Percentiles rank a stretch among this genome's conserved stretches.
phyloP scores from a whole-genome alignment of 2,888 invertebrate species.

The Heliconius ismenius region DNA sequence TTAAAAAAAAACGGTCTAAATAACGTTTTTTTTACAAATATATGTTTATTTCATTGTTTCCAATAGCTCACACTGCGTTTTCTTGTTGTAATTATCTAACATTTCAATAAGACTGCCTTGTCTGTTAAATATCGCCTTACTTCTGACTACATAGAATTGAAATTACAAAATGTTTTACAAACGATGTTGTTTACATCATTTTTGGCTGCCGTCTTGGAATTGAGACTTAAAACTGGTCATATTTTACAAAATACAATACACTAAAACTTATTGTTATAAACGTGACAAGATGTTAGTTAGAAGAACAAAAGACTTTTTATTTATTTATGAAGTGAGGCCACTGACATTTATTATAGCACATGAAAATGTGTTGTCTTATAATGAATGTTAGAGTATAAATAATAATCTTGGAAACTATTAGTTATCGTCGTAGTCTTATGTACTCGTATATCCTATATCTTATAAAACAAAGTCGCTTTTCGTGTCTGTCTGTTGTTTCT shows the following conservation, averaged over 20 bases:
- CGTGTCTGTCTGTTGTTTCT: too few relatives aligned
- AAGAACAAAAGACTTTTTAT: conserved; percentile 32
- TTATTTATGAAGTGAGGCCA: conserved; percentile 34
- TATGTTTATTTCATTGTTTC: background rate
- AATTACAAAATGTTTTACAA: conserved; percentile 4
- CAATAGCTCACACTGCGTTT: background rate
- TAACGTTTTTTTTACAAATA: background rate
- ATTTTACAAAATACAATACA: conserved; percentile 35
- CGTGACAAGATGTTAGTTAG: conserved; percentile 25
- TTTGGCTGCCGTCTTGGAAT: conserved; percentile 34
- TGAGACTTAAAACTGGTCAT: conserved; percentile 27
- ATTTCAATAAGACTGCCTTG: background rate
- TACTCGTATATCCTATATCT: too few relatives aligned
- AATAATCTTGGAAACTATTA: background rate
- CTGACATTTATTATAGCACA: conserved; percentile 30
- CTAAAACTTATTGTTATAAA: conserved; percentile 29
- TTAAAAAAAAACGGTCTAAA: background rate
- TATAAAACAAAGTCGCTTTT: too few relatives aligned
- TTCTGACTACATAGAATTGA: background rate
- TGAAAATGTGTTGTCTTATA: conserved; percentile 21
- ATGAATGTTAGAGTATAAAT: conserved; percentile 21
- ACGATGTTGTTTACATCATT: conserved; percentile 29
- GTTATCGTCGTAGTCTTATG: conserved; percentile 2
- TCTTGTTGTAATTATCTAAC: conserved; percentile 5
- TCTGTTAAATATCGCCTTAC: background rate